Evolutionary conservation across 2,797 vertebrate genomes (phyloP), one percentile per base, ranked within the genome.

Genomic region (Pipistrellus nathusii): DNA sequence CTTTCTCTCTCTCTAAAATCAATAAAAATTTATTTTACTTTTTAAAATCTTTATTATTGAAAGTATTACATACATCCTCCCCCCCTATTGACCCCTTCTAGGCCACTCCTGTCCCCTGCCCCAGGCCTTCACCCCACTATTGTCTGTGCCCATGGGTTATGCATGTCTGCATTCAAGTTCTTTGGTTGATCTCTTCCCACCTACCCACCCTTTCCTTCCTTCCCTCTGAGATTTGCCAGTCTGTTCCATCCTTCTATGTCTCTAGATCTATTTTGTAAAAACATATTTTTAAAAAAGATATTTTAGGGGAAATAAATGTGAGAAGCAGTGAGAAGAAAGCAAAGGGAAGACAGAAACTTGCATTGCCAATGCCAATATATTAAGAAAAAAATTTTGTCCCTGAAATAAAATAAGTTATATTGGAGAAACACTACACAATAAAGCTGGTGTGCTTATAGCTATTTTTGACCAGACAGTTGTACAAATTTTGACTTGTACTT

Each of bases 241-340:
- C 59, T 62, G 59, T 62, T 62, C 25, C 27, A 62, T 62, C 25
- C 12, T 30, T 62, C 59, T 62, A 14, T 59, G 12, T 30, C 59
- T 62, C 27, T 30, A 62, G 59, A 62, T 62, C 59, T 62, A 62
- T 62, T 62, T 62, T 62, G 59, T 30, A 51, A 75, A 73, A 71
- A 25, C 11, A 41, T 41, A 71, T 21, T 20, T 23, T 2, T 11
- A 44, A 44, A 97, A 98, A 98, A 73, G 82, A 55, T 55, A 83
- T 91, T 93, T 95, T 85, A 81, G 68, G 44, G 84, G 38, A 59
- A 55, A 21, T 44, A 23, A 85, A 6, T 27, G 2, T 69, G 53
- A 27, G 68, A 75, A 77, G 46, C 18, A 20, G 21, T 38, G 14
- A 25, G 15, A 72, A 20, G 1, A 41, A 80, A 78, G 73, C 66